Conservation (phyloP, 2,888 invertebrate genomes). For the Amphimallon solstitiale region DNA sequence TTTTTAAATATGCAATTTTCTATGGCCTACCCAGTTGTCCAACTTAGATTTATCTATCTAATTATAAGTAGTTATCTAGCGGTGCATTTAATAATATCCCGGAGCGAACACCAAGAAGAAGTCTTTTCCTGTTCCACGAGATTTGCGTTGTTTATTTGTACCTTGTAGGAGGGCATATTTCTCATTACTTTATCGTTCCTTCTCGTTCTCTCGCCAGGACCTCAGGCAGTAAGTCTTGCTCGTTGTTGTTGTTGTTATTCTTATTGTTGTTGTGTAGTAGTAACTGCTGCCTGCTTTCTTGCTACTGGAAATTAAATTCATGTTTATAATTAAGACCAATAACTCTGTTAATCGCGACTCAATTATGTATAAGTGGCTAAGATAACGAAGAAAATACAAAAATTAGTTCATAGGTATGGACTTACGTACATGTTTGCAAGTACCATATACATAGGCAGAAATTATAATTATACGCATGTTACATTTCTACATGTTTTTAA, state of each 20-base stretch:
- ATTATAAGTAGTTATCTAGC: slow-evolving; percentile 39
- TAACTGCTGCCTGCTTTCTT: neutral
- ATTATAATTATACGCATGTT: too few species aligned
- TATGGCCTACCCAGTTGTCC: slow-evolving; percentile 11
- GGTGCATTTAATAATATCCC: slow-evolving; percentile 39
- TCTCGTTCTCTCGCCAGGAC: slow-evolving; percentile 16
- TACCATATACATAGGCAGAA: too few species aligned
- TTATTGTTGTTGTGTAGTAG: slow-evolving; percentile 8
- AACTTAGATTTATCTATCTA: slow-evolving; percentile 39
- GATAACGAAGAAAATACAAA: slow-evolving; percentile 19
- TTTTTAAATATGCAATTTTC: neutral
- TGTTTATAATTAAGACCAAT: slow-evolving; percentile 36
- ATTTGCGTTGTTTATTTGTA: slow-evolving; percentile 34
- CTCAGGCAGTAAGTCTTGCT: slow-evolving; percentile 6
- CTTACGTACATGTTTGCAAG: neutral
- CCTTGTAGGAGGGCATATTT: slow-evolving; percentile 39
- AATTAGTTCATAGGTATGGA: slow-evolving; percentile 4
- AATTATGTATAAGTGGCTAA: slow-evolving; percentile 28
- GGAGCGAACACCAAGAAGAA: slow-evolving; percentile 30
- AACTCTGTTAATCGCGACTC: slow-evolving; percentile 32
- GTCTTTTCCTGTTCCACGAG: slow-evolving; percentile 39
- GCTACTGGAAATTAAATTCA: slow-evolving; percentile 40
- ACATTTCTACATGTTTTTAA: neutral
- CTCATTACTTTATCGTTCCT: slow-evolving; percentile 26
- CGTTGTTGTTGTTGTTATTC: slow-evolving; percentile 1